phyloP scores from a whole-genome alignment of 1,140 invertebrate genomes.

The Solen grandis region DNA sequence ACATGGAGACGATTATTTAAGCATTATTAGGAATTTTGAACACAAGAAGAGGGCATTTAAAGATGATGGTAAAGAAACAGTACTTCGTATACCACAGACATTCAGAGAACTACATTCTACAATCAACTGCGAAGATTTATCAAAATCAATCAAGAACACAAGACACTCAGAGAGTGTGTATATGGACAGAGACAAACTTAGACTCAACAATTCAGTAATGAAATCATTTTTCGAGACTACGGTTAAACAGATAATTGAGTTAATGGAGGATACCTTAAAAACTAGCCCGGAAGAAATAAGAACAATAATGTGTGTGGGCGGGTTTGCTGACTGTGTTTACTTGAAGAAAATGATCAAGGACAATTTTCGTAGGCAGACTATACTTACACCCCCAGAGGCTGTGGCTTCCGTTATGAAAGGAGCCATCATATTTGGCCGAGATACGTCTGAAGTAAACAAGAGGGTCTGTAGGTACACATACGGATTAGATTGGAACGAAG shows the following conservation, averaged over 20 bases:
- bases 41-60: conserved; percentile 36
- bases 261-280: not conserved
- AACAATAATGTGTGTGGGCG: conserved; percentile 39
- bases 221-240: conserved; percentile 20
- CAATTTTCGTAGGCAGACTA: not conserved
- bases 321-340: conserved; percentile 43
- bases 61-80: no score
- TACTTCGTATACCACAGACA: conserved; percentile 7
- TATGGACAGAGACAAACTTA: conserved; percentile 13
- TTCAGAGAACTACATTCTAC: conserved; percentile 1
- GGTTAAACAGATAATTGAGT: not conserved
- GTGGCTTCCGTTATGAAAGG: conserved; percentile 28
- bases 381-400: conserved; percentile 33
- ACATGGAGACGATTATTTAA: conserved; percentile 34
- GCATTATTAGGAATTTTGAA: conserved; percentile 17
- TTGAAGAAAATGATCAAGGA: conserved; percentile 2
- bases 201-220: not conserved
- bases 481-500: conserved; percentile 48
- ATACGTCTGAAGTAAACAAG: conserved; percentile 17
- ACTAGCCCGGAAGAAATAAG: not conserved
- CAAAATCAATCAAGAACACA: not conserved
- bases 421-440: conserved; percentile 36
- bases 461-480: conserved; percentile 23
- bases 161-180: not conserved
- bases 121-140: conserved; percentile 8